Conservation (phyloP, 2,113 vertebrate genomes). For the Leucopsar rothschildi region DNA sequence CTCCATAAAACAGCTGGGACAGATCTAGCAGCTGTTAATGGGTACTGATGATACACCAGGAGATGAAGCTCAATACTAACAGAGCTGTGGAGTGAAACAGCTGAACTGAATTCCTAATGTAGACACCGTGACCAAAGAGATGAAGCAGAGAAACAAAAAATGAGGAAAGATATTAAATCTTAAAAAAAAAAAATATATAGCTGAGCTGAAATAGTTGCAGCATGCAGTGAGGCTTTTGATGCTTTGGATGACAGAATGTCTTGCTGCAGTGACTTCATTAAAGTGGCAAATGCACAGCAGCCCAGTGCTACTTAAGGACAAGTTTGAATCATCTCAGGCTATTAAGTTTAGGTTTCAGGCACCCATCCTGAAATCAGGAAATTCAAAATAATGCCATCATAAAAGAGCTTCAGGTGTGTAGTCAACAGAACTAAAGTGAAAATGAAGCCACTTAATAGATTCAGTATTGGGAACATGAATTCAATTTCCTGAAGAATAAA, state of each 20-base stretch:
- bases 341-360: not conserved
- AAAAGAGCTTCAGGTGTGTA: not conserved
- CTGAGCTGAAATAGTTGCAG: not conserved
- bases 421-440: not conserved
- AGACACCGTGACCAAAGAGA: not conserved
- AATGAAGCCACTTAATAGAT: not conserved
- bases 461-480: not conserved
- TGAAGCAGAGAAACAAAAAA: not conserved
- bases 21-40: not conserved
- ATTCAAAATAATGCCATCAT: not conserved
- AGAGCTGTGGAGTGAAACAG: not conserved
- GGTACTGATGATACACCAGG: not conserved
- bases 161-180: not conserved
- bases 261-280: not conserved
- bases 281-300: not conserved
- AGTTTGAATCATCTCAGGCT: not conserved
- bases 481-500: not conserved
- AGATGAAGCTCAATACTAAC: not conserved
- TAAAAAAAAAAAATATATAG: not conserved
- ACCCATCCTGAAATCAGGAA: not conserved
- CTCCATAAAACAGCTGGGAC: conserved; percentile 20
- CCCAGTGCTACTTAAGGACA: not conserved
- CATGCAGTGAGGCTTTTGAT: not conserved
- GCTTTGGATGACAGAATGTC: not conserved
- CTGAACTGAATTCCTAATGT: not conserved